Evolutionary conservation across 2,113 vertebrate species (phyloP), one percentile per base, ranked within the genome.

Genomic region (Rousettus leschenaultii): DNA sequence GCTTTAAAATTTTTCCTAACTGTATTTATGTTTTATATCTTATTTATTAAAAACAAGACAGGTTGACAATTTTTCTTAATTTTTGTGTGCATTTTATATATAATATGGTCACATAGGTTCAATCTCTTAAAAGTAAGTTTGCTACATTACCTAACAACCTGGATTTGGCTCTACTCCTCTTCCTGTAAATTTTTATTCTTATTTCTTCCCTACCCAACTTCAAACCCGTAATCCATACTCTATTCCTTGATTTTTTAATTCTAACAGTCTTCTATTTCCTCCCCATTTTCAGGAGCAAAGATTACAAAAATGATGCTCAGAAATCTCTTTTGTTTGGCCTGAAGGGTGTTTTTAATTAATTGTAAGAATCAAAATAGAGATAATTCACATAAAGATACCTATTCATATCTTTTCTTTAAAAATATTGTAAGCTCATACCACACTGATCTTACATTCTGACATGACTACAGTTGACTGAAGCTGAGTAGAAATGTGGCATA

Each of bases 31-130:
- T 9, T 80, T 83, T 75, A 59, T 26, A 40, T 55, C 1, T 86
- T 96, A 96, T 63, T 86, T 7, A 78, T 48, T 75, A 74, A 79
- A 83, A 73, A 55, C 18, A 94, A 77, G n/a, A 94, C 1, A 80
- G 4, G 5, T 13, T 83, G 12, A 93, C 77, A 9, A 68, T 59
- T 88, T 95, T 11, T 26, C 30, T 85, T 63, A 19, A 71, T 43
- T 84, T 55, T 95, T 89, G 65, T 68, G 28, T 28, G 43, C 5
- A 94, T 45, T 70, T 94, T 85, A 70, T 61, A 75, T 28, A 35
- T 51, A 70, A 70, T 43, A 57, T 63, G 6, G 22, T 38, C 24
- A 18, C 7, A 66, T 4, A 75, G 40, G 85, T 66, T 86, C 28
- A 74, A 33, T 40, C 10, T 24, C 70, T 93, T 78, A 91, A 89